Base-by-base conservation (phyloP, 1,140 invertebrate genomes). In the Oedothorax gibbosus region DNA sequence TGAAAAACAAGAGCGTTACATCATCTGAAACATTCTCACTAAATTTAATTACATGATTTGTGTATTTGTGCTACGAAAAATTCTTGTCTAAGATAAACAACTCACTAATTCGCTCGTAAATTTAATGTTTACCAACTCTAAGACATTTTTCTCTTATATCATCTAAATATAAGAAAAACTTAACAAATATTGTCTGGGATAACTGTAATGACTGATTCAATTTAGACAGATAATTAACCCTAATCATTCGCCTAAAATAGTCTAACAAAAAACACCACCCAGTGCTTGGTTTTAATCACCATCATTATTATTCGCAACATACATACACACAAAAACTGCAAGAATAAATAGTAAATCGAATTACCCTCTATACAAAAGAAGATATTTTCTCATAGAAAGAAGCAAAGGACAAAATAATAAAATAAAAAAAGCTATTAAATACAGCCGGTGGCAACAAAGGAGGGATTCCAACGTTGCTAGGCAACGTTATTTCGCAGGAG, bases 371-470 rank as follows among this genome's bases (percentile, higher is more conserved):
- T n/a, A 11, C 11, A 49, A 77, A 49, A 35, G 35, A 35, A 35
- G 35, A 35, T 35, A 35, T 35, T 35, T 5, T 35, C 35, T 35
- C 35, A 35, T 35, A 72, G 20, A 82, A 65, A 79, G 35, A 21
- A 79, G 50, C 75, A 77, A 56, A 57, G 7, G 57, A 77, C 60
- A 49, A 57, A 71, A 18, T n/a, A 66, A n/a, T 12, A 66, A 76
- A 69, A 69, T 60, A 80, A 60, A 11, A 10, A 8, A 15, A 81
- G 49, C 78, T 82, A 82, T 82, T 73, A 82, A 82, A 56, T 82
- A 18, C 66, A 62, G 69, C 68, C 80, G 80, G 56, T 82, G 69
- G 68, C 80, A 82, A 72, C 68, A 82, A 82, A 82, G 57, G 69
- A 82, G 69, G 51, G 80, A 72, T 64, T 82, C 69, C 53, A 21